Conservation (phyloP, 2,888 invertebrate species). For the Monochamus alternatus region DNA sequence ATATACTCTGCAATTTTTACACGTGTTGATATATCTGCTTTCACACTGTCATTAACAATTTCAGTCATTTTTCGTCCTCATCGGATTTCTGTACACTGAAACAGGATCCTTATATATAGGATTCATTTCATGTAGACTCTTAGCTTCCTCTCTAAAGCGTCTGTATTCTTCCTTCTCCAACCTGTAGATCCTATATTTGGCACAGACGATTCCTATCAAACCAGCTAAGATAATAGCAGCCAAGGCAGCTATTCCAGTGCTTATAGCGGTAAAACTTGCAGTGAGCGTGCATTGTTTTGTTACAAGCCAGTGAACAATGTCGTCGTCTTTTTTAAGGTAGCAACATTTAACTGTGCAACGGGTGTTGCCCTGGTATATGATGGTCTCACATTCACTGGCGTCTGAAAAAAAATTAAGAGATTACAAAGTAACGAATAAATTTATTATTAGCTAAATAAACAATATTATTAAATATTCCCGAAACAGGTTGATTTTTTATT, state of each 20-base stretch:
- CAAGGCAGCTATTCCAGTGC: constrained; percentile 33
- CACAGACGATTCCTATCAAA: constrained; percentile 41
- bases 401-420: constrained; percentile 22
- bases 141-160: constrained; percentile 41
- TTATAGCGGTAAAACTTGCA: constrained; percentile 38
- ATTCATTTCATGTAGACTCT: constrained; percentile 65
- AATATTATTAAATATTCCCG: no score
- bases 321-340: constrained; percentile 43
- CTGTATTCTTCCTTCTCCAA: constrained; percentile 53
- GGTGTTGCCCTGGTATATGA: constrained; percentile 33
- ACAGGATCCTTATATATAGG: constrained; percentile 73
- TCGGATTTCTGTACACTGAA: constrained; percentile 57
- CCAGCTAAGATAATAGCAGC: constrained; percentile 46
- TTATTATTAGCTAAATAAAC: no score
- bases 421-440: no score
- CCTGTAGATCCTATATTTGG: constrained; percentile 48
- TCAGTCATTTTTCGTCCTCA: constrained; percentile 41
- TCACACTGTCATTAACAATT: neutral
- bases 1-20: no score
- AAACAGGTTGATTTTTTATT: no score
- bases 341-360: constrained; percentile 49
- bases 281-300: constrained; percentile 48
- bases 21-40: no score
- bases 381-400: constrained; percentile 29
- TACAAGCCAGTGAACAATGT: constrained; percentile 37